These are phyloP conservation scores for Desmophyllum pertusum DNA, from an alignment of 92 coral and sea anemone genomes.

Conservation along the genomic window DNA sequence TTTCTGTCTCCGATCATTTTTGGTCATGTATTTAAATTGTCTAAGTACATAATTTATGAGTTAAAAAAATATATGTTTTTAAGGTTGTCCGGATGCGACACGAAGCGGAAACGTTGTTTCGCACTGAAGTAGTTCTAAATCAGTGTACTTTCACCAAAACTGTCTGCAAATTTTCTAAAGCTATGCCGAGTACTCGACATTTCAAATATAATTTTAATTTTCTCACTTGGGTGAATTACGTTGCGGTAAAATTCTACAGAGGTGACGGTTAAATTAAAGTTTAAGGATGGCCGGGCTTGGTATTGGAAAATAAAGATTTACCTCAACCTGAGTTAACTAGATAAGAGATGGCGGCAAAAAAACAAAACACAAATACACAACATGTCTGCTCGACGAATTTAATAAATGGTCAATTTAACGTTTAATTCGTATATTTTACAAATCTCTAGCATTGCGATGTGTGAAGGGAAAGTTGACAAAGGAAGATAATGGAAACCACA, in stretches of 20 bases:
- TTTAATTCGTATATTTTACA: constrained; percentile 1
- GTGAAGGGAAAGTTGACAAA: not conserved
- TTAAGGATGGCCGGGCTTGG: not conserved
- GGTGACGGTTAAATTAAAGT: not conserved
- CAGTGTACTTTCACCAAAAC: not conserved
- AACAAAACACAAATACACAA: not conserved
- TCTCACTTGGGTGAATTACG: not conserved
- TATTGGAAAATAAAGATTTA: not conserved
- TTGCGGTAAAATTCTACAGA: not conserved
- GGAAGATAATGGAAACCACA: constrained; percentile 23
- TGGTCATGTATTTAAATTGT: not conserved
- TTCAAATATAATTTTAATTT: not conserved
- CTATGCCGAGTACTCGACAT: not conserved
- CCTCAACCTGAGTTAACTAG: not conserved
- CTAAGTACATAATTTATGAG: constrained; percentile 5
- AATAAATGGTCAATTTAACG: not conserved
- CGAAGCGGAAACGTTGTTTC: not conserved
- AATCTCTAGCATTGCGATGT: not conserved
- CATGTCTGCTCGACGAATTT: not conserved
- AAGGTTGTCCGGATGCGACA: not conserved
- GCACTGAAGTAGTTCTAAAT: not conserved
- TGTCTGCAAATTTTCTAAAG: no score
- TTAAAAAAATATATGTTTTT: not conserved
- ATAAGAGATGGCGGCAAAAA: not conserved
- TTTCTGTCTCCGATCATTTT: not conserved